phyloP scores from a whole-genome alignment of 2,888 invertebrate genomes.

The Drosophila eohydei region DNA sequence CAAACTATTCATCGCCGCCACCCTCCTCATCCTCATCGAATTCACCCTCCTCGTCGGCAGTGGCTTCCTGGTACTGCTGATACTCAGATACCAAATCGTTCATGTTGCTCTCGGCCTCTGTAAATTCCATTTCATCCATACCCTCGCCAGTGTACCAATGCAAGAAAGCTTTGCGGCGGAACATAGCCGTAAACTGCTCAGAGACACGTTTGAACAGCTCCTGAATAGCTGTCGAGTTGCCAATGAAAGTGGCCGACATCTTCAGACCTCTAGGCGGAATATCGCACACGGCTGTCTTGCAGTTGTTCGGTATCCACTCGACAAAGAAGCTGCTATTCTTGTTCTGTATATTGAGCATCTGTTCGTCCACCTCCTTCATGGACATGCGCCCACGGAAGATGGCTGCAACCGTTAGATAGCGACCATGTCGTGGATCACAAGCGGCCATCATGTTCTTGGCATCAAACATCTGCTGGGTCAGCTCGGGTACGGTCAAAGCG shows the following conservation, averaged over 20 bases:
- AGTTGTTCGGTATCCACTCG: constrained; percentile 97
- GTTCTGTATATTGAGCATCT: constrained; percentile 98
- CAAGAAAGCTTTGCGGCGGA: constrained; percentile 98
- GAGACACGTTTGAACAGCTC: constrained; percentile 96
- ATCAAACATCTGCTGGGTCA: constrained; percentile 97
- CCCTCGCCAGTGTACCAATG: constrained; percentile 99
- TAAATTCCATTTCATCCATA: constrained; percentile 99
- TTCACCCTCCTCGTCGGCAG: constrained; percentile 92
- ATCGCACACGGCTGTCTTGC: constrained; percentile 97
- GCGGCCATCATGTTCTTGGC: constrained; percentile 99
- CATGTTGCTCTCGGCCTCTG: constrained; percentile 98
- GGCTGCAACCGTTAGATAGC: constrained; percentile 95
- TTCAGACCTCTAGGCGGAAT: constrained; percentile 95
- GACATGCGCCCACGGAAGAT: constrained; percentile 97
- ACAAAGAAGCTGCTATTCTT: constrained; percentile 96
- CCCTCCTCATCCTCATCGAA: constrained; percentile 88
- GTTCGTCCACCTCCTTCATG: constrained; percentile 96
- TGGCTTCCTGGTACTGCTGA: constrained; percentile 97
- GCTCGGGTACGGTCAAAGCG: constrained; percentile 95
- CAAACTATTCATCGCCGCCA: constrained; percentile 82
- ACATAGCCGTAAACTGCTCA: constrained; percentile 97
- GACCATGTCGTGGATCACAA: constrained; percentile 96
- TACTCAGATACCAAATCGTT: constrained; percentile 97
- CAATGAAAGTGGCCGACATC: constrained; percentile 98
- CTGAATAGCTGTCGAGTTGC: constrained; percentile 96